A percentile compares a stretch with the other conserved stretches of the same genome.
Conservation (phyloP, 1,140 invertebrate species). For the Gonioctena quinquepunctata region DNA sequence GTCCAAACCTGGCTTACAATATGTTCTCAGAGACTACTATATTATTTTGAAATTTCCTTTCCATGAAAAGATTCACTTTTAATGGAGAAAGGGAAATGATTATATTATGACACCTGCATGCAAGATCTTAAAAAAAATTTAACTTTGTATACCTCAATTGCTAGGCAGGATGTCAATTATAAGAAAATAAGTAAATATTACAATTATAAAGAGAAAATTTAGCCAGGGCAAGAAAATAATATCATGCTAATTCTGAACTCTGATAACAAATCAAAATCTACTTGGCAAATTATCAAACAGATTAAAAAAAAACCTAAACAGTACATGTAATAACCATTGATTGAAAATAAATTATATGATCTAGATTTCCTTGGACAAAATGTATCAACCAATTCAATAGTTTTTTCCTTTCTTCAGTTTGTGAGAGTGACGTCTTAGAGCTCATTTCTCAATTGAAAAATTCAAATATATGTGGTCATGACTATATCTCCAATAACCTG, state of each 20-base stretch:
- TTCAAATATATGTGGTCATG: not conserved
- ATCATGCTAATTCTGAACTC: not conserved
- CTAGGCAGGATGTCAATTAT: not conserved
- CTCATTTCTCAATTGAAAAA: conserved; percentile 1
- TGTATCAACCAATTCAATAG: conserved; percentile 1
- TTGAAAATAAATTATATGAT: not conserved
- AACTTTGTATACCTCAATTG: not conserved
- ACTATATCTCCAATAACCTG: not conserved
- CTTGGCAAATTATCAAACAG: not conserved
- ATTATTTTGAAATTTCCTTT: conserved; percentile 1
- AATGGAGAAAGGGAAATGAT: not conserved
- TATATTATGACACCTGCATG: not conserved
- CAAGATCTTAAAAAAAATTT: not conserved
- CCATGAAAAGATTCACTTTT: not conserved
- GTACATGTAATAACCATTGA: not conserved
- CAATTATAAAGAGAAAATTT: not conserved
- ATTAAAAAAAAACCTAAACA: conserved; percentile 1
- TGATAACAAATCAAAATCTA: not conserved
- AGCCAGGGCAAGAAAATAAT: not conserved
- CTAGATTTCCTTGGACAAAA: not conserved
- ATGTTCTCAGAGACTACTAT: not conserved
- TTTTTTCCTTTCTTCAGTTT: not conserved
- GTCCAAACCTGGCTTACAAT: conserved; percentile 2
- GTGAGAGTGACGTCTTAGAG: conserved; percentile 1
- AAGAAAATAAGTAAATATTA: not conserved